These are phyloP conservation scores for Emmelina monodactyla DNA, from an alignment of 2,888 invertebrate species.

Conservation along the genomic window DNA sequence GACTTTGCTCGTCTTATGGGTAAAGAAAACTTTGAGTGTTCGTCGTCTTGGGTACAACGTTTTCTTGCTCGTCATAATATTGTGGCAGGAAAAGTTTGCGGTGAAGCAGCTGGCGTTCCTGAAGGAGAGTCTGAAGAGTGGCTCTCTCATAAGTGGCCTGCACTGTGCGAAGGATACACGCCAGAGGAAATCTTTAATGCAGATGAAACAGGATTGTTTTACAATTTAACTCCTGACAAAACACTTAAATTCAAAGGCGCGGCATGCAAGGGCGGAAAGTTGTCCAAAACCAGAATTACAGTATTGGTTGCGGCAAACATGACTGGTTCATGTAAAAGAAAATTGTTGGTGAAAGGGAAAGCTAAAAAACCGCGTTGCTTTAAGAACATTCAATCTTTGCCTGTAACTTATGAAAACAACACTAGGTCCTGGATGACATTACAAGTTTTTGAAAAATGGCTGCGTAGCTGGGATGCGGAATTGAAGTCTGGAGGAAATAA, in stretches of 20 bases:
- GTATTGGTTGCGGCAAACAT: slow-evolving; percentile 24
- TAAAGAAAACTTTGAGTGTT: slow-evolving; percentile 17
- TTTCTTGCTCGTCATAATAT: slow-evolving; percentile 20
- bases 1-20: slow-evolving; percentile 16
- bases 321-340: slow-evolving; percentile 26
- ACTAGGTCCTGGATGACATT: slow-evolving; percentile 30
- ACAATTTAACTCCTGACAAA: slow-evolving; percentile 20
- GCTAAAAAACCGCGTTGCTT: slow-evolving; percentile 24
- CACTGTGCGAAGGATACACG: slow-evolving; percentile 18
- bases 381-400: slow-evolving; percentile 15
- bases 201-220: slow-evolving; percentile 22
- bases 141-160: slow-evolving; percentile 17
- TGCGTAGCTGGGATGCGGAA: slow-evolving; percentile 20
- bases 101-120: slow-evolving; percentile 19
- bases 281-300: slow-evolving; percentile 25
- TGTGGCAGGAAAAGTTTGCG: slow-evolving; percentile 20
- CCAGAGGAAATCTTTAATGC: slow-evolving; percentile 21
- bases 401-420: slow-evolving; percentile 23
- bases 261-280: slow-evolving; percentile 26
- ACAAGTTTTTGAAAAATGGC: slow-evolving; percentile 17
- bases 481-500: slow-evolving; percentile 17
- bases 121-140: slow-evolving; percentile 17
- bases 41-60: slow-evolving; percentile 19
- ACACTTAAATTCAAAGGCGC: slow-evolving; percentile 21
- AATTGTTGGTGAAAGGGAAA: slow-evolving; percentile 24